These are phyloP conservation scores for Hippoglossus hippoglossus DNA, from an alignment of 2,797 vertebrate species.

Conservation along the genomic window DNA sequence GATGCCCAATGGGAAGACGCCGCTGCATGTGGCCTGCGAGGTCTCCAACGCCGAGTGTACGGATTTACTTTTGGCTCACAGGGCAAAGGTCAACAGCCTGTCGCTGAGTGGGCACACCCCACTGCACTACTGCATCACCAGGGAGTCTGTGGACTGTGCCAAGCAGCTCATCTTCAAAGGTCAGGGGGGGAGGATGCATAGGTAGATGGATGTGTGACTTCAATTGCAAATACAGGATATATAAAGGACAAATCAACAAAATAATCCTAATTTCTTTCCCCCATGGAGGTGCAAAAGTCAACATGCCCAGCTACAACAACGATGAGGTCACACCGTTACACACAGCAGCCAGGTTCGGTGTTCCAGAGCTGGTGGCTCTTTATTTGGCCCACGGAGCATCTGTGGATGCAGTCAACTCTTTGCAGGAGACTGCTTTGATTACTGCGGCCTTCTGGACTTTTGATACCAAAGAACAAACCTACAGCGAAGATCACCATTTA, in stretches of 20 bases:
- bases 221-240: neutral
- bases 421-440: constrained; percentile 90
- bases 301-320: constrained; percentile 86
- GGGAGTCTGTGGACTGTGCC: constrained; percentile 89
- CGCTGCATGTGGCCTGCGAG: constrained; percentile 93
- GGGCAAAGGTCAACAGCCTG: constrained; percentile 89
- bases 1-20: constrained; percentile 95
- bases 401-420: constrained; percentile 86
- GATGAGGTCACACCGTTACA: constrained; percentile 93
- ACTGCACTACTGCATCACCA: constrained; percentile 91
- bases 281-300: constrained; percentile 88
- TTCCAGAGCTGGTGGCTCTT: constrained; percentile 89
- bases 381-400: constrained; percentile 88
- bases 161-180: constrained; percentile 91
- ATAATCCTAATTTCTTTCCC: neutral
- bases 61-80: constrained; percentile 87
- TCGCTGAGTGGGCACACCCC: constrained; percentile 92
- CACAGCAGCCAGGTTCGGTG: constrained; percentile 86
- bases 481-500: constrained; percentile 90
- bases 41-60: constrained; percentile 87
- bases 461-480: constrained; percentile 88
- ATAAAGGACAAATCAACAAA: neutral
- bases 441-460: constrained; percentile 92
- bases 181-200: constrained; percentile 56
- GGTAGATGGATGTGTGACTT: neutral